Percentiles rank a stretch among this genome's conserved stretches.
Evolutionary conservation across 2,888 invertebrate genomes (phyloP).

Genomic region (Norana najaformis): DNA sequence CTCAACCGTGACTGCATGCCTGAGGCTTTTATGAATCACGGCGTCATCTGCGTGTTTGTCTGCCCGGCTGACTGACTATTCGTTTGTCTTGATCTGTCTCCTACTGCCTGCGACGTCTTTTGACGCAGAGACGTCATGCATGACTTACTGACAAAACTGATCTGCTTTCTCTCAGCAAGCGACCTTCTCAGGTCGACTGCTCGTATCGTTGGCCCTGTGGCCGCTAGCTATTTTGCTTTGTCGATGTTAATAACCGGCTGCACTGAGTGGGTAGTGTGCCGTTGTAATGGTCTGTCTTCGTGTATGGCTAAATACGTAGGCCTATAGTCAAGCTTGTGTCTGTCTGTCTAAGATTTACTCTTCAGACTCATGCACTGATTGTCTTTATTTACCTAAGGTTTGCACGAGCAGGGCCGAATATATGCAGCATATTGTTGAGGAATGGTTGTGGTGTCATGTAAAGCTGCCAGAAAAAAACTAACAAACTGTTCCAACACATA

Average conservation of each 20-base stretch:
- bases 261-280: no score
- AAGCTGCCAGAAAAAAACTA: neutral
- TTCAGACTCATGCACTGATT: neutral
- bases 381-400: neutral
- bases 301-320: neutral
- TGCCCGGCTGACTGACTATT: neutral
- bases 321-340: neutral
- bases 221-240: neutral
- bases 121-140: neutral
- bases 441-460: neutral
- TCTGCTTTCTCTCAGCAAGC: neutral
- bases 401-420: neutral
- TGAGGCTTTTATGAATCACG: neutral
- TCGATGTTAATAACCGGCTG: neutral
- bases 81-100: neutral
- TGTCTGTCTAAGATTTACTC: neutral
- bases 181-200: neutral
- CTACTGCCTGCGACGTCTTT: neutral
- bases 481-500: no score
- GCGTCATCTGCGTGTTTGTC: neutral
- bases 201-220: neutral
- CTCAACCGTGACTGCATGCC: neutral
- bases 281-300: neutral
- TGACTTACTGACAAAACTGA: neutral
- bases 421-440: neutral